Conservation (phyloP, 2,797 vertebrate species). For the Siniperca scherzeri region DNA sequence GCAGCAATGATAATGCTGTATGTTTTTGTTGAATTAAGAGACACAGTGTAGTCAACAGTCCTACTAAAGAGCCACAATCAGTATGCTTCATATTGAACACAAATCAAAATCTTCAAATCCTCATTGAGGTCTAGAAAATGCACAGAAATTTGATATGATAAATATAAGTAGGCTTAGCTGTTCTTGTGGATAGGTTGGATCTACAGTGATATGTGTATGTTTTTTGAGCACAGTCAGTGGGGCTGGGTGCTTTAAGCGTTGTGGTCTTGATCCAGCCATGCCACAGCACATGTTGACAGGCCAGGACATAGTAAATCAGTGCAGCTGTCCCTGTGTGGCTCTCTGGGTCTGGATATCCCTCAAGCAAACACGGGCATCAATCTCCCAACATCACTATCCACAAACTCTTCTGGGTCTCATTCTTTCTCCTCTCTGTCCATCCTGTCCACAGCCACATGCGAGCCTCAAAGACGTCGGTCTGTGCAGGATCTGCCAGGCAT, state of each 20-base stretch:
- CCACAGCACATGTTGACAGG: slow-evolving; percentile 74
- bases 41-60: background rate
- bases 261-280: slow-evolving; percentile 77
- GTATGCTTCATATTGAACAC: background rate
- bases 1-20: background rate
- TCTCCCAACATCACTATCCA: slow-evolving; percentile 25
- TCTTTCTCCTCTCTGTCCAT: slow-evolving; percentile 62
- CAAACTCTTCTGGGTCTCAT: slow-evolving; percentile 70
- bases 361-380: slow-evolving; percentile 24
- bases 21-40: background rate
- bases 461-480: slow-evolving; percentile 95
- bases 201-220: slow-evolving; percentile 38
- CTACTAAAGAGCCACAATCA: background rate
- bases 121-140: background rate
- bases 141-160: background rate
- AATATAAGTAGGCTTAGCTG: background rate
- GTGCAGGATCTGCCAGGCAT: slow-evolving; percentile 95
- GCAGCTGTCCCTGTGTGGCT: slow-evolving; percentile 81
- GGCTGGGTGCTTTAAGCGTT: background rate
- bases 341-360: slow-evolving; percentile 51
- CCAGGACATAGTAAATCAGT: slow-evolving; percentile 85
- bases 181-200: slow-evolving; percentile 77
- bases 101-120: background rate
- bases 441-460: slow-evolving; percentile 87
- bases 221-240: slow-evolving; percentile 30